phyloP scores from a whole-genome alignment of 2,888 invertebrate genomes.

The Hirtodrosophila trivittata region DNA sequence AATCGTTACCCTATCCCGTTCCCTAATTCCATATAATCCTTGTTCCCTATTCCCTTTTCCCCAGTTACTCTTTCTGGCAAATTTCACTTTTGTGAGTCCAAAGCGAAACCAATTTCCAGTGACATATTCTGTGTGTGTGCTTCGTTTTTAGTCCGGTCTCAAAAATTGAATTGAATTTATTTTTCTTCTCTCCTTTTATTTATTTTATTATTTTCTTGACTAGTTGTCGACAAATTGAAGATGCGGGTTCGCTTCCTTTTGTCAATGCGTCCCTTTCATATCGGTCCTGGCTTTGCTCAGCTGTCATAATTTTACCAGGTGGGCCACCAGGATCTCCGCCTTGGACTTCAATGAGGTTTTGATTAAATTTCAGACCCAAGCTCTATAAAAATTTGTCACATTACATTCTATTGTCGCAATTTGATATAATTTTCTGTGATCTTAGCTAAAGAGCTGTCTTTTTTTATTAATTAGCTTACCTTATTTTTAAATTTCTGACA shows the following conservation, averaged over 20 bases:
- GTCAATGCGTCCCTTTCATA: constrained; percentile 28
- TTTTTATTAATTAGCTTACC: background rate
- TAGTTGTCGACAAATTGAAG: constrained; percentile 43
- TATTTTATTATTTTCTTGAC: background rate
- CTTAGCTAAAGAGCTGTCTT: constrained; percentile 31
- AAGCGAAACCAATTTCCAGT: constrained; percentile 23
- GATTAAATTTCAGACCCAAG: constrained; percentile 67
- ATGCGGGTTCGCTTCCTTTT: constrained; percentile 25
- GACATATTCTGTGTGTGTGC: no score
- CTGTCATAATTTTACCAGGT: constrained; percentile 49
- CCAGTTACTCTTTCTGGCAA: constrained; percentile 2
- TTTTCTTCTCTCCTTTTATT: constrained; percentile 13
- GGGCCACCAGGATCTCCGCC: background rate
- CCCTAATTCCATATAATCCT: background rate
- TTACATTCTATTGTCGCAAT: constrained; percentile 24
- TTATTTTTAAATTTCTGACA: background rate
- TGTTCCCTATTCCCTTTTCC: background rate
- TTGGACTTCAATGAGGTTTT: constrained; percentile 61
- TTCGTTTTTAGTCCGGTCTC: constrained; percentile 42
- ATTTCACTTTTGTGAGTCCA: constrained; percentile 34
- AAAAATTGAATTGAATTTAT: constrained; percentile 57
- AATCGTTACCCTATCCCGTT: background rate
- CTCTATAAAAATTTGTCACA: constrained; percentile 40
- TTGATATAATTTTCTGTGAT: constrained; percentile 19
- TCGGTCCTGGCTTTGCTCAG: constrained; percentile 6